Base-by-base conservation (phyloP, 1,140 invertebrate species). In the Maniola jurtina region DNA sequence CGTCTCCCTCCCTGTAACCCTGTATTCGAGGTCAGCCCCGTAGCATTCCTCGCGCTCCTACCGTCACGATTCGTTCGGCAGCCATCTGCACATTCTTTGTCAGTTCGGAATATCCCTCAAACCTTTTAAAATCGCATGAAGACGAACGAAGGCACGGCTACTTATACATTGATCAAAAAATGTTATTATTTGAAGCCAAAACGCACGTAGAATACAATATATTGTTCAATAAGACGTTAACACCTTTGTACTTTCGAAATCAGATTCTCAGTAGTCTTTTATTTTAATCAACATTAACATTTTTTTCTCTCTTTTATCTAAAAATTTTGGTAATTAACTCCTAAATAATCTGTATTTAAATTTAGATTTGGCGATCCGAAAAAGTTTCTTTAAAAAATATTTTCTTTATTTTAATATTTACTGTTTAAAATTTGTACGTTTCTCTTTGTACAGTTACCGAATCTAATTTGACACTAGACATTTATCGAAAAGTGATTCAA, bases 381-480 rank as follows among this genome's bases (percentile, higher is more conserved):
- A 88, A 90, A 88, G 82, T 88, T 77, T 83, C 72, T 72, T 86
- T 88, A 89, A 89, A 90, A 90, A 88, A 90, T 89, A 86, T 88
- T 87, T 84, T 85, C 81, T 86, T 88, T 86, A 56, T 73, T 79
- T 83, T 80, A 73, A 83, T 75, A 85, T 81, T 88, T 83, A 88
- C 82, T 85, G 83, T 88, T 86, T 80, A 89, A 90, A 90, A 90
- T 90, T 90, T 90, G 88, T 90, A 90, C 88, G 87, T 82, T 88
- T 77, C 66, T 65, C 80, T 89, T 89, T 90, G 88, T 90, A 90
- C 88, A 88, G 87, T 84, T 88, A 86, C 72, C 87, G 88, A 89
- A 80, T 88, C 88, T 90, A 90, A 89, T 90, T 90, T 90, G 88
- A 90, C 88, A 90, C 88, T 90, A 90, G 82, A 88, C 73, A 85